phyloP scores from a whole-genome alignment of 2,888 invertebrate species.

The Gari tellinella region DNA sequence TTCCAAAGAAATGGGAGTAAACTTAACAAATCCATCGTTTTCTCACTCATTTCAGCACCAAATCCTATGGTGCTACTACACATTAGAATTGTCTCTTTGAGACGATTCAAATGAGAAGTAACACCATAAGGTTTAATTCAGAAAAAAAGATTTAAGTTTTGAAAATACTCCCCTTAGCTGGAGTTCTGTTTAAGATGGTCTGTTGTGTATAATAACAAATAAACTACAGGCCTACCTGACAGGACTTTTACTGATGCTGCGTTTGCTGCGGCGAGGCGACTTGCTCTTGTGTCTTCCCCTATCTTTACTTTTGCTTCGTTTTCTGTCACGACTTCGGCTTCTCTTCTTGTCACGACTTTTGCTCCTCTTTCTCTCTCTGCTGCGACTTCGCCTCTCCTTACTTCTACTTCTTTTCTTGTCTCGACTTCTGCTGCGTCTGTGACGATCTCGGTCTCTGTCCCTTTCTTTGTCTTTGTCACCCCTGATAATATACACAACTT shows the following conservation, averaged over 20 bases:
- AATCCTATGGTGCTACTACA: too few relatives aligned
- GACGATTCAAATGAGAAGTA: too few relatives aligned
- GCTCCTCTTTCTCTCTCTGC: constrained; percentile 78
- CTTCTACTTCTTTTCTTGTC: constrained; percentile 71
- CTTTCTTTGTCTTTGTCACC: constrained; percentile 16
- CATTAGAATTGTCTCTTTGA: too few relatives aligned
- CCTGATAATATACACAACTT: too few relatives aligned
- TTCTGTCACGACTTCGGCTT: constrained; percentile 55
- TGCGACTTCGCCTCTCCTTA: constrained; percentile 78
- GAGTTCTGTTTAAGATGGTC: too few relatives aligned
- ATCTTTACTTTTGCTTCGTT: constrained; percentile 60
- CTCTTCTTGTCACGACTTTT: constrained; percentile 59
- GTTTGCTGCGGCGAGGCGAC: constrained; percentile 64
- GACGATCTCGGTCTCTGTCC: constrained; percentile 52
- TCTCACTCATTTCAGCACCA: too few relatives aligned
- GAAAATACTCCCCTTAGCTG: too few relatives aligned
- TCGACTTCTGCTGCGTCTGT: constrained; percentile 29
- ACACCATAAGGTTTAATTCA: too few relatives aligned
- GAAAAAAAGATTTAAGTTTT: too few relatives aligned
- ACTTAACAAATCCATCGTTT: too few relatives aligned
- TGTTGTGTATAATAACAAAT: too few relatives aligned
- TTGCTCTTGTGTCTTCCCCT: constrained; percentile 55
- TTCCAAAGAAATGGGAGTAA: too few relatives aligned
- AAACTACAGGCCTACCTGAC: constrained; percentile 62
- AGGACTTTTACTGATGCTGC: constrained; percentile 75